Conservation (phyloP, 2,113 vertebrate species). For the Cyprinus carpio region DNA sequence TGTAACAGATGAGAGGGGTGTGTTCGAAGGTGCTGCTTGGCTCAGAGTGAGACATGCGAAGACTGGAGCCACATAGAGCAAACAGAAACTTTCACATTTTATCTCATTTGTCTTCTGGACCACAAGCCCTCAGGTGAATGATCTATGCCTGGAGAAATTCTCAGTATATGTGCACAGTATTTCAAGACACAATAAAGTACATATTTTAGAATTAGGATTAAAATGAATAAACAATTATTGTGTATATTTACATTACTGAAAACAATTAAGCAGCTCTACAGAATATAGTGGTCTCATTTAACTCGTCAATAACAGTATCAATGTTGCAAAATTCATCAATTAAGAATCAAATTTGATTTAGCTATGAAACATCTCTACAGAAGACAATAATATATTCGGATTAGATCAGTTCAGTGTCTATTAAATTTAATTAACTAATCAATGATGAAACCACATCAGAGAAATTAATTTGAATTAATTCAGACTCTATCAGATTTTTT, state of each 20-base stretch:
- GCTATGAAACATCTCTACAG: not conserved
- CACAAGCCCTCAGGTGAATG: not conserved
- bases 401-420: not conserved
- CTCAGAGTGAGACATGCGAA: not conserved
- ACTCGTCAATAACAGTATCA: not conserved
- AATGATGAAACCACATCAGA: not conserved
- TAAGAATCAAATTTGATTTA: not conserved
- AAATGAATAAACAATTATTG: not conserved
- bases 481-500: not conserved
- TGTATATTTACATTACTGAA: not conserved
- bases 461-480: not conserved
- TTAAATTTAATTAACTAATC: not conserved
- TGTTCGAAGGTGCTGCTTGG: slow-evolving; percentile 21
- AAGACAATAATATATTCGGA: not conserved
- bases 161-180: not conserved
- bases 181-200: not conserved
- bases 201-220: not conserved
- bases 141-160: not conserved
- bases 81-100: slow-evolving; percentile 4
- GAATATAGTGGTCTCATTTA: not conserved
- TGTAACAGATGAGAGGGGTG: slow-evolving; percentile 17
- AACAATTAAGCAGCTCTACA: not conserved
- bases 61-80: not conserved
- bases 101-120: not conserved
- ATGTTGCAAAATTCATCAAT: not conserved